Conservation (phyloP, 1,140 invertebrate genomes). For the Habropoda laboriosa region DNA sequence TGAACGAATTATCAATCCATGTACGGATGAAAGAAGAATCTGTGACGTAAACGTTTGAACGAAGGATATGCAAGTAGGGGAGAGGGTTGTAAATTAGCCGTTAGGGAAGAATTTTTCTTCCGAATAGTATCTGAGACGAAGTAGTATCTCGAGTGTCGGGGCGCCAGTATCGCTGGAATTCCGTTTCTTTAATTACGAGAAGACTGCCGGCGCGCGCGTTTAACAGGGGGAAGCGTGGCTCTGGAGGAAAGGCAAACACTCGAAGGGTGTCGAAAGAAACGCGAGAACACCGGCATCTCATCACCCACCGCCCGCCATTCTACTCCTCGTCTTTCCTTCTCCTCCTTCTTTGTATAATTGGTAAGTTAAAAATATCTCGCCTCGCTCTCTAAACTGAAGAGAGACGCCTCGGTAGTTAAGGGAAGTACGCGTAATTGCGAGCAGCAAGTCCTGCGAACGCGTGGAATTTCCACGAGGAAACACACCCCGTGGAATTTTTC, state of each 20-base stretch:
- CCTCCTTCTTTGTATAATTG: slow-evolving; percentile 53
- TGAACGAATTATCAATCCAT: neutral
- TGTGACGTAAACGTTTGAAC: neutral
- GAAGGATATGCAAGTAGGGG: no score
- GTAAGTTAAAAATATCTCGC: slow-evolving; percentile 68
- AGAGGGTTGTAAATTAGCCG: neutral
- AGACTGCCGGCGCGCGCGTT: slow-evolving; percentile 49
- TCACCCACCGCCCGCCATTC: slow-evolving; percentile 16
- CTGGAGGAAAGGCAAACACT: slow-evolving; percentile 60
- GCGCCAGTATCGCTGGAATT: slow-evolving; percentile 53
- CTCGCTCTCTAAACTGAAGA: slow-evolving; percentile 59
- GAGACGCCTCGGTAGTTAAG: slow-evolving; percentile 60
- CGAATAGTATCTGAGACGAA: slow-evolving; percentile 8
- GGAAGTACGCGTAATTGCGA: slow-evolving; percentile 57
- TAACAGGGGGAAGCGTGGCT: slow-evolving; percentile 44
- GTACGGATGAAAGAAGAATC: slow-evolving; percentile 2
- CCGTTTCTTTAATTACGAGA: slow-evolving; percentile 66
- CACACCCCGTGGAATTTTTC: slow-evolving; percentile 44
- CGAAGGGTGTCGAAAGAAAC: slow-evolving; percentile 59
- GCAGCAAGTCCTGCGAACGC: slow-evolving; percentile 44
- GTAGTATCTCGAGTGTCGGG: neutral
- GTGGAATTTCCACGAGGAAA: slow-evolving; percentile 44
- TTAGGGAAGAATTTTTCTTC: neutral
- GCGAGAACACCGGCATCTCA: slow-evolving; percentile 55
- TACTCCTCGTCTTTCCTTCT: neutral